Evolutionary conservation across 1,140 invertebrate genomes (phyloP), one percentile per base, ranked within the genome.

Genomic region (Drosophila erecta): DNA sequence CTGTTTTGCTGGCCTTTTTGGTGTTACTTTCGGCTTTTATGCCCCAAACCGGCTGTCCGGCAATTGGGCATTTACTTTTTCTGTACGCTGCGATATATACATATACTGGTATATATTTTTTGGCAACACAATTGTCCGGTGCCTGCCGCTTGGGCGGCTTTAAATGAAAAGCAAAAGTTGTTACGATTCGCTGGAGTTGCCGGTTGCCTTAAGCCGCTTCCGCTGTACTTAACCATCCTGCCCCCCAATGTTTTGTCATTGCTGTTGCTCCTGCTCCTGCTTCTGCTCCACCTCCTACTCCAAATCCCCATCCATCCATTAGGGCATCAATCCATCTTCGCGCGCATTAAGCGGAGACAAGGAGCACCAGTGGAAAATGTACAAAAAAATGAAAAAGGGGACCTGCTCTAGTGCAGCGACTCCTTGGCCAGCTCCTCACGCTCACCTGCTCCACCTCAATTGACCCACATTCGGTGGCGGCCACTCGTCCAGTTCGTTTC

Each of bases 111-210:
- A 30, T 3, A 60, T 38, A 35, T 56, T 43, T 49, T 47, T 60
- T 76, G 62, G 65, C 70, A 22, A 17, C 35, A 49, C 59, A 75
- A 74, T 74, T 67, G 79, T 73, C 51, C 76, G 58, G 61, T 76
- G 78, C 57, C 61, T 71, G 78, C 47, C 72, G 80, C 76, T 86
- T 86, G 70, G 66, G 43, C 73, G 78, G 65, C 59, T 66, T 79
- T 76, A 79, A 89, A 84, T 84, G 75, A 84, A 84, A 84, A 84
- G 76, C 51, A 77, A 89, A 89, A 87, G 76, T 76, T 89, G 84
- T 89, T 87, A 71, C 76, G 72, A 74, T 78, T 77, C 76, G 71
- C 67, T 62, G 76, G 85, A 73, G 76, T 83, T 46, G 44, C 44
- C 22, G 20, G 44, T 46, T 49, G 24, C 46, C 47, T 74, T 73